A percentile compares a stretch with the other conserved stretches of the same genome.
These are phyloP conservation scores for Calidris pygmaea DNA, from an alignment of 2,113 vertebrate species.

Conservation along the genomic window DNA sequence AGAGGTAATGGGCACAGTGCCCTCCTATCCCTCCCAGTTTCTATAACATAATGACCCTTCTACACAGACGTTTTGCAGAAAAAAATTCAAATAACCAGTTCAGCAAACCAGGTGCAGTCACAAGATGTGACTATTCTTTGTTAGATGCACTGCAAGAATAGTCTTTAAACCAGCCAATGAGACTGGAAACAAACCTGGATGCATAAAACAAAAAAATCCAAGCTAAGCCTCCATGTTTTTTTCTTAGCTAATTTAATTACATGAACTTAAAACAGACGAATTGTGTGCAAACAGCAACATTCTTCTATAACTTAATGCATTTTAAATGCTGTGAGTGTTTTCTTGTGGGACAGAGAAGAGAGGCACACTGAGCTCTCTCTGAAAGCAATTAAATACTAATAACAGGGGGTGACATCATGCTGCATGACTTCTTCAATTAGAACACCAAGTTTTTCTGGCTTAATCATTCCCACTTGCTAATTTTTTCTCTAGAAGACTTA, in stretches of 20 bases:
- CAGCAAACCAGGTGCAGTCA: neutral
- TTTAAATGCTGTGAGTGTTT: constrained; percentile 53
- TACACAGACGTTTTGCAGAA: neutral
- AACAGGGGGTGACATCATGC: constrained; percentile 65
- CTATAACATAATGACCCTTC: neutral
- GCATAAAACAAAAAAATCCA: constrained; percentile 32
- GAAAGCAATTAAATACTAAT: constrained; percentile 71
- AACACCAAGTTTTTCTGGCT: constrained; percentile 63
- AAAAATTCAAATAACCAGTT: neutral
- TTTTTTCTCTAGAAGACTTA: constrained; percentile 54
- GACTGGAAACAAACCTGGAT: constrained; percentile 35
- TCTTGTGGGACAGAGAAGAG: constrained; percentile 43
- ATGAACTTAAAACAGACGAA: constrained; percentile 67
- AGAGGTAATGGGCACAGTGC: neutral
- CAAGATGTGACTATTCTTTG: neutral
- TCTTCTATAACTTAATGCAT: constrained; percentile 57
- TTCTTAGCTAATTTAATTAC: constrained; percentile 69
- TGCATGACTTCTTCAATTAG: constrained; percentile 65
- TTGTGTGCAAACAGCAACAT: constrained; percentile 40
- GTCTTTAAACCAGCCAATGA: neutral
- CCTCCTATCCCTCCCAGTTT: neutral
- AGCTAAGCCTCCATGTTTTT: constrained; percentile 33
- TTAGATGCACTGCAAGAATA: neutral
- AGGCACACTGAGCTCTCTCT: constrained; percentile 45
- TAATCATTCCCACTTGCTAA: constrained; percentile 73